Conservation (phyloP, 2,113 vertebrate genomes). For the Phasianus colchicus region DNA sequence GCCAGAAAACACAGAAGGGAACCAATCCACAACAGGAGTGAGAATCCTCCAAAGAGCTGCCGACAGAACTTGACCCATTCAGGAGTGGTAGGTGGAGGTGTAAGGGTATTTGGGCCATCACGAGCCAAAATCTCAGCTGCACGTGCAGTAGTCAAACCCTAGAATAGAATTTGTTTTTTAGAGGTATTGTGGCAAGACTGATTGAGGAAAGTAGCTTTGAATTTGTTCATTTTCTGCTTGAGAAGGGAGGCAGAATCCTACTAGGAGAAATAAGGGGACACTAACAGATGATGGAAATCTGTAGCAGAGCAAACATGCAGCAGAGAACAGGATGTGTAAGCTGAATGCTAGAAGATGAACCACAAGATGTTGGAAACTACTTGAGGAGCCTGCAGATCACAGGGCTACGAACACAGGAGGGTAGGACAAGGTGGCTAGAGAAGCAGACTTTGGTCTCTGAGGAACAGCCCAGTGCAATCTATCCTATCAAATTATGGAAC, state of each 20-base stretch:
- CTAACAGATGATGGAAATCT: background rate
- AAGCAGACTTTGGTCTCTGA: background rate
- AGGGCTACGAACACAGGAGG: background rate
- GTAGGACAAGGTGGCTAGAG: background rate
- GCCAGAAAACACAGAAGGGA: slow-evolving; percentile 95
- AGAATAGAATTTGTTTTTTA: background rate
- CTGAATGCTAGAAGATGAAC: background rate
- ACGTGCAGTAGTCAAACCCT: slow-evolving; percentile 88
- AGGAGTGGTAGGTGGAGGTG: slow-evolving; percentile 93
- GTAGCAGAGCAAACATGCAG: background rate
- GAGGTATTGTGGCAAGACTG: background rate
- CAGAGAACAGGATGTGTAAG: background rate
- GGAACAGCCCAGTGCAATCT: background rate
- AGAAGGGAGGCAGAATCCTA: background rate
- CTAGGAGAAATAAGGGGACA: background rate
- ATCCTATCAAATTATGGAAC: background rate
- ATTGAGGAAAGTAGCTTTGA: background rate
- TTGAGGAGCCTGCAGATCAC: background rate
- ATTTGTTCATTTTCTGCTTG: background rate
- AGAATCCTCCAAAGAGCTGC: slow-evolving; percentile 97
- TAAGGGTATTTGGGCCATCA: slow-evolving; percentile 94
- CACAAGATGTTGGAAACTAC: background rate
- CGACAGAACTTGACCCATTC: slow-evolving; percentile 98
- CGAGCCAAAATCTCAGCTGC: slow-evolving; percentile 92
- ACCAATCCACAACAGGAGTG: slow-evolving; percentile 95